These are phyloP conservation scores for Eilema sororculum DNA, from an alignment of 2,888 invertebrate species.

Conservation along the genomic window DNA sequence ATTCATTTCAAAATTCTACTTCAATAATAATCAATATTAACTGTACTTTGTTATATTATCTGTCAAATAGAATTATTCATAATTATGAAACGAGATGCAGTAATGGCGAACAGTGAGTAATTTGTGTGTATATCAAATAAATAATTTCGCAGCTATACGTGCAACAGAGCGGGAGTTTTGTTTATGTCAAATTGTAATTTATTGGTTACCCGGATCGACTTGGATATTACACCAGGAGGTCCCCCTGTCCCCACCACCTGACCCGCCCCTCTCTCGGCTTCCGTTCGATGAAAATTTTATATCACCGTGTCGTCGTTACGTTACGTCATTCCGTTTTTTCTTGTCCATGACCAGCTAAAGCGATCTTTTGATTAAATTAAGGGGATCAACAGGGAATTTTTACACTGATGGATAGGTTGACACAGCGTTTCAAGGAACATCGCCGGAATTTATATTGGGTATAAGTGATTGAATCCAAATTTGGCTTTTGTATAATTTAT, in stretches of 20 bases:
- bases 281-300: constrained; percentile 83
- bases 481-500: constrained; percentile 75
- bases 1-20: neutral
- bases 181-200: constrained; percentile 86
- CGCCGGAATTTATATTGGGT: constrained; percentile 82
- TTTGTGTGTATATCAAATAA: constrained; percentile 73
- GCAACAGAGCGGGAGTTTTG: constrained; percentile 80
- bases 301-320: constrained; percentile 78
- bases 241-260: constrained; percentile 50
- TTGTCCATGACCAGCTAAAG: constrained; percentile 80
- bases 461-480: constrained; percentile 82
- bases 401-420: constrained; percentile 86
- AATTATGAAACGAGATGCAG: neutral
- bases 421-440: constrained; percentile 82
- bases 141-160: constrained; percentile 79
- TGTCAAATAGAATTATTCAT: neutral
- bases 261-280: constrained; percentile 53
- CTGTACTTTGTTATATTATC: neutral
- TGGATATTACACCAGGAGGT: constrained; percentile 79
- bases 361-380: constrained; percentile 87
- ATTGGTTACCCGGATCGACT: constrained; percentile 82
- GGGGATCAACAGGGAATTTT: constrained; percentile 85
- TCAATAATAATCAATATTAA: neutral
- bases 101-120: constrained; percentile 21
- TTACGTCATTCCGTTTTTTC: constrained; percentile 84